Percentiles rank a stretch among this genome's conserved stretches.
Conservation (phyloP, 2,113 vertebrate genomes). For the Chloroceryle aenea region DNA sequence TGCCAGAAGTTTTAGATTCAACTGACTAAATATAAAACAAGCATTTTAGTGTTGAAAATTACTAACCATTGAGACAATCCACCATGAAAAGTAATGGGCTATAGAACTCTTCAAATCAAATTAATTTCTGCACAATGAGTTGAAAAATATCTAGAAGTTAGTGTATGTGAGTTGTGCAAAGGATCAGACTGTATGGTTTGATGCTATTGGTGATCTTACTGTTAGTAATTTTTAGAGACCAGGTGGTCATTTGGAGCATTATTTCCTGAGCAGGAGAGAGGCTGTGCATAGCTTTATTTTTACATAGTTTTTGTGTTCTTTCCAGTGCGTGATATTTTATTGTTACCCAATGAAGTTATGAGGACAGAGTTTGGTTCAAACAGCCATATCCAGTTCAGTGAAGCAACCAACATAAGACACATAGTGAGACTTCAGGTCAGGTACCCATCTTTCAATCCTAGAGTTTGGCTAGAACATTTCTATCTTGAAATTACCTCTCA, state of each 20-base stretch:
- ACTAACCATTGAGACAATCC: neutral
- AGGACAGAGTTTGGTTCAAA: neutral
- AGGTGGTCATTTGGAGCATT: neutral
- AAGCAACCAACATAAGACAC: accelerated
- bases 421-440: neutral
- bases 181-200: neutral
- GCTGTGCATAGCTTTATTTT: neutral
- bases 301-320: neutral
- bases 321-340: neutral
- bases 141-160: neutral
- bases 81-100: accelerated
- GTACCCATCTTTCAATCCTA: neutral
- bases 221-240: neutral
- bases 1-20: neutral
- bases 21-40: neutral
- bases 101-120: neutral
- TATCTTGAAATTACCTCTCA: neutral
- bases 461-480: neutral
- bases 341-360: neutral
- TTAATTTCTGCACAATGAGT: neutral
- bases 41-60: neutral
- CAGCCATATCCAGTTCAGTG: neutral
- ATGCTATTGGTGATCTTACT: neutral
- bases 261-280: neutral
- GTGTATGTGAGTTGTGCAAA: accelerated